A percentile compares a stretch with the other conserved stretches of the same genome.
These are phyloP conservation scores for Rhodophaea formosa DNA, from an alignment of 2,888 invertebrate species.

Conservation along the genomic window DNA sequence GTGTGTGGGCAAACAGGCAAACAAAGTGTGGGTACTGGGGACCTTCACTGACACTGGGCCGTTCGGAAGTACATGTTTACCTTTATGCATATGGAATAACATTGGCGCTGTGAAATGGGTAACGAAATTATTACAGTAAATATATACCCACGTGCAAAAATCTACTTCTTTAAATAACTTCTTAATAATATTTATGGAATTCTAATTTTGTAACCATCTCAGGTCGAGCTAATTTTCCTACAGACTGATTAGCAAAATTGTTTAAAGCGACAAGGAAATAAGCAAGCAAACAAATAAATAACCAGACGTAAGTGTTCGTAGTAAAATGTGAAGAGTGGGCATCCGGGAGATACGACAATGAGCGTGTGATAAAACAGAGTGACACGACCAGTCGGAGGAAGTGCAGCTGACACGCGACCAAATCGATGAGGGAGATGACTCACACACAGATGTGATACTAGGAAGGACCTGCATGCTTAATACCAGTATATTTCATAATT, in stretches of 20 bases:
- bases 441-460: background rate
- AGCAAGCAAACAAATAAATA: background rate
- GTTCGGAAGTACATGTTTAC: background rate
- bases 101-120: too few relatives aligned
- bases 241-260: background rate
- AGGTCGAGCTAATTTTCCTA: background rate
- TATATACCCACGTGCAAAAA: too few relatives aligned
- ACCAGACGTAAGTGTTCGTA: background rate
- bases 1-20: conserved; percentile 17
- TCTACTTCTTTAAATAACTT: too few relatives aligned
- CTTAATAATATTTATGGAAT: background rate
- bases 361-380: conserved; percentile 16
- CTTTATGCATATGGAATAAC: background rate
- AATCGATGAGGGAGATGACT: conserved; percentile 15
- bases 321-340: conserved; percentile 15
- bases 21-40: conserved; percentile 9
- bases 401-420: conserved; percentile 17
- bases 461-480: background rate
- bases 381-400: conserved; percentile 13
- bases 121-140: too few relatives aligned
- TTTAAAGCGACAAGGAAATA: background rate
- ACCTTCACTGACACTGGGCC: background rate
- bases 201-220: too few relatives aligned
- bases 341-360: conserved; percentile 17
- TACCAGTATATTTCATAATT: too few relatives aligned